phyloP scores from a whole-genome alignment of 2,888 invertebrate genomes.

The Epinotia nisella region DNA sequence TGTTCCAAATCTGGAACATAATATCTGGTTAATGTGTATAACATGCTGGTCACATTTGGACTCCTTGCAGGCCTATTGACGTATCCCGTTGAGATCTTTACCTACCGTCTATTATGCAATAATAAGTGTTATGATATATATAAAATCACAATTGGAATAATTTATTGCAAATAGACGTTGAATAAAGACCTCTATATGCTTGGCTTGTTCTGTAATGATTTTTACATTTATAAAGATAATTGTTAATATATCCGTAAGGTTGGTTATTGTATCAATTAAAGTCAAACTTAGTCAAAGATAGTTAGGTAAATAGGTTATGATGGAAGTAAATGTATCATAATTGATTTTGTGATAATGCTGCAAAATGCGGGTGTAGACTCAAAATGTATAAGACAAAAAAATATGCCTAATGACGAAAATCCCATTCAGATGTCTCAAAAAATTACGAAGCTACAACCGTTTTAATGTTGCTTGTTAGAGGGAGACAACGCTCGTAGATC shows the following conservation, averaged over 20 bases:
- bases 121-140: not conserved
- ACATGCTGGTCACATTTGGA: conserved; percentile 1
- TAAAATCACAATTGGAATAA: not conserved
- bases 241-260: conserved; percentile 41
- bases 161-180: not conserved
- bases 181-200: not conserved
- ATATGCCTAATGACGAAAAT: too few relatives aligned
- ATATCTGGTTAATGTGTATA: not conserved
- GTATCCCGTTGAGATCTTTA: not conserved
- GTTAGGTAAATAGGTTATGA: conserved; percentile 33
- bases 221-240: not conserved
- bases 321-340: conserved; percentile 43
- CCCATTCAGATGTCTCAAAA: too few relatives aligned
- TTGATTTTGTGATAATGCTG: not conserved
- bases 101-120: not conserved
- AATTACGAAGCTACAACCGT: too few relatives aligned
- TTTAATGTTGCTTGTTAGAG: too few relatives aligned
- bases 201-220: conserved; percentile 18
- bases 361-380: too few relatives aligned
- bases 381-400: too few relatives aligned
- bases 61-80: not conserved
- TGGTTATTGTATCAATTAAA: conserved; percentile 44
- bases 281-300: conserved; percentile 12
- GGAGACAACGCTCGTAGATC: too few relatives aligned
- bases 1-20: not conserved